Percentiles rank a stretch among this genome's conserved stretches.
Evolutionary conservation across 1,140 invertebrate genomes (phyloP).

Genomic region (Apis laboriosa): DNA sequence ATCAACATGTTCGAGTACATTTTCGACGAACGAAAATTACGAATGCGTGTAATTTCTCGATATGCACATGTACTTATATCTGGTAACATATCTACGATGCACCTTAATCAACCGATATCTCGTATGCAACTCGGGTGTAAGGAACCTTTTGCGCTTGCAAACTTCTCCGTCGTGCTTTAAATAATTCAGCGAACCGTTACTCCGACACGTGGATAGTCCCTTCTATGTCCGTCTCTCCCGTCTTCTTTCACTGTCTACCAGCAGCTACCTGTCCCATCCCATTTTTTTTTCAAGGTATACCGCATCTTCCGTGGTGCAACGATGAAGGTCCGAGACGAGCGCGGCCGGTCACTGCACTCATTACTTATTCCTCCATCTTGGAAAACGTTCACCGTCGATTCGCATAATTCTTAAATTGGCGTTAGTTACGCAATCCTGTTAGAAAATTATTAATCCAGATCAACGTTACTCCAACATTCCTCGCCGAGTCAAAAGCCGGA

Average conservation of each 20-base stretch:
- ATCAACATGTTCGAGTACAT: background rate
- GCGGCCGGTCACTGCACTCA: slow-evolving; percentile 36
- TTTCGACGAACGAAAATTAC: background rate
- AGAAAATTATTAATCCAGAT: background rate
- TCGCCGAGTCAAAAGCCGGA: no score
- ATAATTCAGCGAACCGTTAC: slow-evolving; percentile 63
- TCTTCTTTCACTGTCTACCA: slow-evolving; percentile 33
- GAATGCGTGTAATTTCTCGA: slow-evolving; percentile 11
- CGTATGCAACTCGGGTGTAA: slow-evolving; percentile 43
- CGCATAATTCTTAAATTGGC: slow-evolving; percentile 3
- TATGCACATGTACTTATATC: slow-evolving; percentile 26
- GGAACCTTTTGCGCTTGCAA: slow-evolving; percentile 39
- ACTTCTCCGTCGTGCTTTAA: slow-evolving; percentile 49
- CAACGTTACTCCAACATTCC: background rate
- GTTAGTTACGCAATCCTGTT: background rate
- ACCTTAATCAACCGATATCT: slow-evolving; percentile 39
- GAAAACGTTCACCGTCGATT: background rate
- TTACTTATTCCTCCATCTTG: slow-evolving; percentile 6
- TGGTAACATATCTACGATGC: slow-evolving; percentile 20
- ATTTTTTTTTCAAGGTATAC: slow-evolving; percentile 35
- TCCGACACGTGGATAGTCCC: slow-evolving; percentile 50
- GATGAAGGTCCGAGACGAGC: slow-evolving; percentile 15
- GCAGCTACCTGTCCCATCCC: slow-evolving; percentile 28
- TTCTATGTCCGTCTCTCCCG: slow-evolving; percentile 36
- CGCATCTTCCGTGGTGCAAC: slow-evolving; percentile 23